Evolutionary conservation across 1,140 invertebrate genomes (phyloP).

Genomic region (Tribolium castaneum): DNA sequence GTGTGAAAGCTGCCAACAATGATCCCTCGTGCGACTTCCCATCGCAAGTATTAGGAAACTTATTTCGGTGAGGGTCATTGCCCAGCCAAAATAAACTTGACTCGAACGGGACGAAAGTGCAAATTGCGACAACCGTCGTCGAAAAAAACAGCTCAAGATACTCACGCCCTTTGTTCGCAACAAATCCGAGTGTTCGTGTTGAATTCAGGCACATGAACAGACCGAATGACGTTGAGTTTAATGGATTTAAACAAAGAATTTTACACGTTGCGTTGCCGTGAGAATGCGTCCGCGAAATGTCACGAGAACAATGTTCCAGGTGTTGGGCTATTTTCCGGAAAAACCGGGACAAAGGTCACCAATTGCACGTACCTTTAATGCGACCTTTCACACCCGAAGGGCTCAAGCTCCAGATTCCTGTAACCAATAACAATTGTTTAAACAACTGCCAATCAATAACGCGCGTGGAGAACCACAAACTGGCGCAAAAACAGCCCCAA

Average conservation of each 20-base stretch:
- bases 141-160: neutral
- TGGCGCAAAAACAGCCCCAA: neutral
- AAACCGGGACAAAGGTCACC: neutral
- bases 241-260: conserved; percentile 38
- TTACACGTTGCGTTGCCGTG: conserved; percentile 36
- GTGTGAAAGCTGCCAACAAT: conserved; percentile 23
- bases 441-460: neutral
- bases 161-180: conserved; percentile 16
- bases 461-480: neutral
- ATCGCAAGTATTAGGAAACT: conserved; percentile 16
- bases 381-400: conserved; percentile 14
- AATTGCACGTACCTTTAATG: neutral
- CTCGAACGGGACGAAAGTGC: neutral
- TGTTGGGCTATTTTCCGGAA: neutral
- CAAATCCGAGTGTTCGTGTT: neutral
- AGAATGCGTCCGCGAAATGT: conserved; percentile 34
- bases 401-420: conserved; percentile 15
- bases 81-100: conserved; percentile 18
- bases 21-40: neutral
- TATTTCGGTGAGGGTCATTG: conserved; percentile 25
- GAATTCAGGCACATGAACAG: conserved; percentile 10
- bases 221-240: conserved; percentile 27
- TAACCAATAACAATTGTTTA: neutral
- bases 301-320: conserved; percentile 41
- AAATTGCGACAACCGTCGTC: neutral